phyloP scores from a whole-genome alignment of 2,797 vertebrate genomes.

The Sebastiscus tertius region DNA sequence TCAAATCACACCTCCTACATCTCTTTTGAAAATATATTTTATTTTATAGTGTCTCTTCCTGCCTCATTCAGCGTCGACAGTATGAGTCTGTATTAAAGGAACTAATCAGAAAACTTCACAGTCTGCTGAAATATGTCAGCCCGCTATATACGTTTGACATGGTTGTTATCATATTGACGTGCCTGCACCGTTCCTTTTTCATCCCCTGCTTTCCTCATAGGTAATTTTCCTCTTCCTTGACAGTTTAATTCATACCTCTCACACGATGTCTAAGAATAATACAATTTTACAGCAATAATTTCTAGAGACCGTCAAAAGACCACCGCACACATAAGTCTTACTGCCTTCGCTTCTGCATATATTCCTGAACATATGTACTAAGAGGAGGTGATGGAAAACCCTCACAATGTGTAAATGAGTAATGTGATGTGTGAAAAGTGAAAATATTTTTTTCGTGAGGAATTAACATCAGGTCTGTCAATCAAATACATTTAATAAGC shows the following conservation, averaged over 20 bases:
- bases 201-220: neutral
- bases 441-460: neutral
- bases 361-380: neutral
- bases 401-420: neutral
- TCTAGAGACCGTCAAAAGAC: slow-evolving; percentile 1
- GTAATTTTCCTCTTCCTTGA: slow-evolving; percentile 15
- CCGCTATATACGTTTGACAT: neutral
- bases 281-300: neutral
- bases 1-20: slow-evolving; percentile 40
- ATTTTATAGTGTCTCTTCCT: slow-evolving; percentile 23
- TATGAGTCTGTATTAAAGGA: neutral
- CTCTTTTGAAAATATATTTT: slow-evolving; percentile 8
- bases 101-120: slow-evolving; percentile 12
- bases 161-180: slow-evolving; percentile 10
- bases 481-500: neutral
- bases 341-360: neutral
- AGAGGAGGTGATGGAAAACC: neutral
- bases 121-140: slow-evolving; percentile 7
- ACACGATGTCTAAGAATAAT: neutral
- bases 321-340: neutral
- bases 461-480: neutral
- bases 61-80: neutral
- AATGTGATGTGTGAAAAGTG: neutral
- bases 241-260: slow-evolving; percentile 20
- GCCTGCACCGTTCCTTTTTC: slow-evolving; percentile 1